A percentile compares a stretch with the other conserved stretches of the same genome.
Conservation (phyloP, 2,888 invertebrate genomes). For the Epinotia brunnichana region DNA sequence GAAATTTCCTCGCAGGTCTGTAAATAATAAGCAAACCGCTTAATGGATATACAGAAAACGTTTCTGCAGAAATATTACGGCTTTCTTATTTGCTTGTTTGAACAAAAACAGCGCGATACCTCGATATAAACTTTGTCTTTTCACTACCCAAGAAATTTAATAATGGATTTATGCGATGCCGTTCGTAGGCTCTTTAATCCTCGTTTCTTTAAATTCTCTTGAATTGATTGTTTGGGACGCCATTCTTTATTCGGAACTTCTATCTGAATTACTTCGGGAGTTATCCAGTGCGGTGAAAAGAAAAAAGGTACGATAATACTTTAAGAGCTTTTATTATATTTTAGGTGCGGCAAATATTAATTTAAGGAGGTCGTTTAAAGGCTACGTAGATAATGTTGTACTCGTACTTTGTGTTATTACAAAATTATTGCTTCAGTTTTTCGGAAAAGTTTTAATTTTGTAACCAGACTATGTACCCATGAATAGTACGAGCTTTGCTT, state of each 20-base stretch:
- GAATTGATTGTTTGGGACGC: slow-evolving; percentile 25
- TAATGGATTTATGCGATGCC: slow-evolving; percentile 30
- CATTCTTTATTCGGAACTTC: slow-evolving; percentile 30
- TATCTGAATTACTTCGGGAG: slow-evolving; percentile 23
- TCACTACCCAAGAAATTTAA: slow-evolving; percentile 27
- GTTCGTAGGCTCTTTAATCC: slow-evolving; percentile 22
- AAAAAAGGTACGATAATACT: background rate
- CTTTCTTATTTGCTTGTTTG: slow-evolving; percentile 33
- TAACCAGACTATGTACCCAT: no score
- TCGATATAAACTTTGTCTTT: slow-evolving; percentile 31
- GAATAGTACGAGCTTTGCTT: no score
- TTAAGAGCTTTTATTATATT: slow-evolving; percentile 15
- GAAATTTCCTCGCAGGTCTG: slow-evolving; percentile 10
- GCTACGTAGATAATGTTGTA: background rate
- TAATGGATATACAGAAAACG: slow-evolving; percentile 29
- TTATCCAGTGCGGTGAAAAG: background rate
- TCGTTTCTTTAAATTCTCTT: slow-evolving; percentile 19
- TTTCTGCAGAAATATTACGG: slow-evolving; percentile 20
- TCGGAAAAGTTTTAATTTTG: no score
- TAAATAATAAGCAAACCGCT: slow-evolving; percentile 38
- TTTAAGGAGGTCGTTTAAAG: background rate
- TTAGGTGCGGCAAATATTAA: background rate
- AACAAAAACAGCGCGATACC: slow-evolving; percentile 23
- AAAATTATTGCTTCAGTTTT: background rate
- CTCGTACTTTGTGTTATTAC: background rate